These are phyloP conservation scores for Barypeithes pellucidus DNA, from an alignment of 2,888 invertebrate genomes.

Conservation along the genomic window DNA sequence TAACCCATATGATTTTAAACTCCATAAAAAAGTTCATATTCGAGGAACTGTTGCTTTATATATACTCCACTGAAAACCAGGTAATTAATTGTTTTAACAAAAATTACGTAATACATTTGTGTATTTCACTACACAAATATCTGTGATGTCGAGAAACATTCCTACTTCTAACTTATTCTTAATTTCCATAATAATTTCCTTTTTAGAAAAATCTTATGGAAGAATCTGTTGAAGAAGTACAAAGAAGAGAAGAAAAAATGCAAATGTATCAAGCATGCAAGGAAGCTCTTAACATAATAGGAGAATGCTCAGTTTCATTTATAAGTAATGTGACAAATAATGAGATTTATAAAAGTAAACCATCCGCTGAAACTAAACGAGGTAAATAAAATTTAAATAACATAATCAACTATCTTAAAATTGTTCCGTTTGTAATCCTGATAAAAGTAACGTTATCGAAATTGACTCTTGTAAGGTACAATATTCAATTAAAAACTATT, in stretches of 20 bases:
- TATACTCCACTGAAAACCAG: slow-evolving; percentile 98
- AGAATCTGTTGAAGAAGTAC: slow-evolving; percentile 96
- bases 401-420: too few relatives aligned
- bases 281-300: slow-evolving; percentile 96
- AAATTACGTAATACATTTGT: too few relatives aligned
- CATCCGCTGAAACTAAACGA: slow-evolving; percentile 54
- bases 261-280: slow-evolving; percentile 99
- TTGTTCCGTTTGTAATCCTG: too few relatives aligned
- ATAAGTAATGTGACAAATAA: slow-evolving; percentile 26
- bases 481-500: too few relatives aligned
- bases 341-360: slow-evolving; percentile 31
- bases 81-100: slow-evolving; percentile 70
- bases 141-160: too few relatives aligned
- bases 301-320: slow-evolving; percentile 91
- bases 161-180: not conserved
- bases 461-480: too few relatives aligned
- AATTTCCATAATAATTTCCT: slow-evolving; percentile 23
- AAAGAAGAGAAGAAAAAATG: slow-evolving; percentile 97
- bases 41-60: slow-evolving; percentile 94
- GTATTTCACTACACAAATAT: too few relatives aligned
- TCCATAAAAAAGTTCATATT: slow-evolving; percentile 98
- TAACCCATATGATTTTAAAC: slow-evolving; percentile 98
- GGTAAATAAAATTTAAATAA: slow-evolving; percentile 51
- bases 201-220: slow-evolving; percentile 95
- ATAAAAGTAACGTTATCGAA: too few relatives aligned